phyloP scores from a whole-genome alignment of 2,888 invertebrate genomes.

The Drosophila demipolita region DNA sequence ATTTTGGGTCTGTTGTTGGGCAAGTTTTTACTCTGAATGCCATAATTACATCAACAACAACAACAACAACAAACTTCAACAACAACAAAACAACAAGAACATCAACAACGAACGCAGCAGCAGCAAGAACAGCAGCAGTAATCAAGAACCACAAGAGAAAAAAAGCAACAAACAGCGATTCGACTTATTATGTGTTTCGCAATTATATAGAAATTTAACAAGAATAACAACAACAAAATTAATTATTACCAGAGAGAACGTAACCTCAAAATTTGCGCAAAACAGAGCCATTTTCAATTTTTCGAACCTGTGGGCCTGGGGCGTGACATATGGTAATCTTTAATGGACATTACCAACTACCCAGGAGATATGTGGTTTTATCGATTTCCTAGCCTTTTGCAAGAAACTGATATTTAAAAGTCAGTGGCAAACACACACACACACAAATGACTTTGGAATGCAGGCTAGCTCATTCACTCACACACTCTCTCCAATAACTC shows the following conservation, averaged over 20 bases:
- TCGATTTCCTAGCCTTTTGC: background rate
- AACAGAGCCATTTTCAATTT: background rate
- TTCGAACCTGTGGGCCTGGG: background rate
- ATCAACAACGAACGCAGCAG: conserved; percentile 33
- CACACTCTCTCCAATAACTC: conserved; percentile 11
- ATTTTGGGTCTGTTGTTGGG: conserved; percentile 91
- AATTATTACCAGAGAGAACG: background rate
- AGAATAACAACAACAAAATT: background rate
- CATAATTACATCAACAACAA: conserved; percentile 54
- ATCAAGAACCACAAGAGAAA: conserved; percentile 7
- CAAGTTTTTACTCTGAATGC: conserved; percentile 92
- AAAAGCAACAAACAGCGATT: conserved; percentile 5
- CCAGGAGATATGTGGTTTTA: background rate
- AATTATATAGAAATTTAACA: conserved; percentile 19
- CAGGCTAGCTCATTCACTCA: background rate
- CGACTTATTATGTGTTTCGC: conserved; percentile 1
- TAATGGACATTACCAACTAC: background rate
- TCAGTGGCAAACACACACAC: conserved; percentile 3
- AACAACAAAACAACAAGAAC: conserved; percentile 34
- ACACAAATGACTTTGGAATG: background rate
- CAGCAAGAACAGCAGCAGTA: conserved; percentile 13
- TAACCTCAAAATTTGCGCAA: background rate
- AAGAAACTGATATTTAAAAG: conserved; percentile 7
- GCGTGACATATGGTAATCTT: background rate
- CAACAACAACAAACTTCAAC: conserved; percentile 29